phyloP scores from a whole-genome alignment of 1,140 invertebrate genomes.

The Drosophila bifasciata region DNA sequence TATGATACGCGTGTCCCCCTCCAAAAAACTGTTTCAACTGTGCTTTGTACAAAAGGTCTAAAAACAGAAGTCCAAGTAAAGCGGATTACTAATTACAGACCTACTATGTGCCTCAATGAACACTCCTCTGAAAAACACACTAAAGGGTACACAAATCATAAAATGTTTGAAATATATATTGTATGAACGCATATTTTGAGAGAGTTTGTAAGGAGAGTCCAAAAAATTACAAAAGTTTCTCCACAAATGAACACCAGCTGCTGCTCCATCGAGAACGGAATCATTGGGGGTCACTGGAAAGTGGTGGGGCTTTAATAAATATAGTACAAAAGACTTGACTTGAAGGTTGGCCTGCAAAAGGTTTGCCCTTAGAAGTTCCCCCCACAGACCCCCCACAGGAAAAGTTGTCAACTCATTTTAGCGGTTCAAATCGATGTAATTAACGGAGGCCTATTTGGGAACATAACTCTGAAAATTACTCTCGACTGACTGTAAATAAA shows the following conservation, averaged over 20 bases:
- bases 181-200: no score
- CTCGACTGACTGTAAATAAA: conserved; percentile 20
- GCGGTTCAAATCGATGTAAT: conserved; percentile 57
- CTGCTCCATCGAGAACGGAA: not conserved
- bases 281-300: conserved; percentile 36
- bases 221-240: no score
- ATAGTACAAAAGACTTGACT: conserved; percentile 28
- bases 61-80: conserved; percentile 24
- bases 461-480: conserved; percentile 20
- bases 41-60: conserved; percentile 3
- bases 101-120: no score
- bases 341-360: conserved; percentile 53
- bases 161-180: no score
- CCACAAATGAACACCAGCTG: no score
- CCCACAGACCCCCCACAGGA: not conserved
- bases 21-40: conserved; percentile 10
- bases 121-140: no score
- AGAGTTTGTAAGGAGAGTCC: conserved; percentile 18
- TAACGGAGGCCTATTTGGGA: conserved; percentile 47
- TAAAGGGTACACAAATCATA: no score
- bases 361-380: conserved; percentile 27
- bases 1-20: no score
- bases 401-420: conserved; percentile 71
- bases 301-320: conserved; percentile 38
- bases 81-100: conserved; percentile 36